These are phyloP conservation scores for Netelia inedita DNA, from an alignment of 2,888 invertebrate species.

Conservation along the genomic window DNA sequence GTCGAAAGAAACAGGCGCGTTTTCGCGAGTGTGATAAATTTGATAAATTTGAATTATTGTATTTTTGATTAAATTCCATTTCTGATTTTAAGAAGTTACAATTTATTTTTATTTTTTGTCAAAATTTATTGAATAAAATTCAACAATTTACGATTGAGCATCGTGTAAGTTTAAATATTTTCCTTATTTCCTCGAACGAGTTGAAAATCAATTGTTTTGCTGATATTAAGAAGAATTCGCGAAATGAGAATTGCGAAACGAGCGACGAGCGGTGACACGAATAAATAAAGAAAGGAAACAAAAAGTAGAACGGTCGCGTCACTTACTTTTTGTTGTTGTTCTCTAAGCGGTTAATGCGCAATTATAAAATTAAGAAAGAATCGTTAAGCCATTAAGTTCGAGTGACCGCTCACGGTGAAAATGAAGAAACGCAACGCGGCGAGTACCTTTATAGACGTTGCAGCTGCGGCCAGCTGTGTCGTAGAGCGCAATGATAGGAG, in stretches of 20 bases:
- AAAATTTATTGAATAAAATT: no score
- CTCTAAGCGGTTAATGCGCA: neutral
- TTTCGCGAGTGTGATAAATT: no score
- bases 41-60: no score
- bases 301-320: constrained; percentile 40
- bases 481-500: neutral
- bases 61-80: no score
- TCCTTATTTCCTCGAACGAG: neutral
- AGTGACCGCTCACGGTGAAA: constrained; percentile 40
- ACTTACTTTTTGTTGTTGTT: neutral
- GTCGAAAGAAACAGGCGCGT: no score
- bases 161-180: no score
- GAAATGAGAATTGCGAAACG: neutral
- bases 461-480: constrained; percentile 31
- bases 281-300: neutral
- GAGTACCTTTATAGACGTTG: constrained; percentile 11
- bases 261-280: neutral
- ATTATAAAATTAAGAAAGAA: constrained; percentile 58
- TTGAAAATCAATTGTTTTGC: neutral
- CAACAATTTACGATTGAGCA: no score
- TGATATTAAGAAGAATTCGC: neutral
- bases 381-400: constrained; percentile 39
- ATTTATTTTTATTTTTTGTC: neutral
- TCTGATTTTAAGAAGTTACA: no score
- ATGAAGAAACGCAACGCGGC: constrained; percentile 15